These are phyloP conservation scores for Halcyon malimbica DNA, from an alignment of 2,113 vertebrate species.

Conservation along the genomic window DNA sequence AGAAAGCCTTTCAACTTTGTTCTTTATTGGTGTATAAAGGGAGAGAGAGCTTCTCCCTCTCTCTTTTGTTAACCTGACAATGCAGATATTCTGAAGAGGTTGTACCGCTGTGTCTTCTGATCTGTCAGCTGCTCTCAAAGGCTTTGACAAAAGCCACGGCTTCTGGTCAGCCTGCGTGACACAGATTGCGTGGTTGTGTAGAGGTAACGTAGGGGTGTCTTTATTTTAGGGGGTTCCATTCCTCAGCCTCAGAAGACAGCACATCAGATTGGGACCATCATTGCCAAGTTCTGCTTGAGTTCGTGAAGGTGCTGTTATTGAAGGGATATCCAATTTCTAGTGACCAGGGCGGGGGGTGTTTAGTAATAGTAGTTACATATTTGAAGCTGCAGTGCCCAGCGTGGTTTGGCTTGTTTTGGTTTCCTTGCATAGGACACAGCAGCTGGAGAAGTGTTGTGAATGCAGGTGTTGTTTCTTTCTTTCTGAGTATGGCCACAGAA, in stretches of 20 bases:
- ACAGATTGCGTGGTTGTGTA: not conserved
- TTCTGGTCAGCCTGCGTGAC: not conserved
- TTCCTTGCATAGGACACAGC: not conserved
- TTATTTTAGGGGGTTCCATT: not conserved
- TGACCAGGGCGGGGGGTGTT: not conserved
- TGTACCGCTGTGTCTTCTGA: not conserved
- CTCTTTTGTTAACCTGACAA: not conserved
- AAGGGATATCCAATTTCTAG: not conserved
- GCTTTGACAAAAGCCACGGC: not conserved
- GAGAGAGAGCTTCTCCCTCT: not conserved
- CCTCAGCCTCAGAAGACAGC: not conserved
- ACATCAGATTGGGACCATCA: not conserved
- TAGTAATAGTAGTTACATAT: not conserved
- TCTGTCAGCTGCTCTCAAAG: not conserved
- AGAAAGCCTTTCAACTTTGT: not conserved
- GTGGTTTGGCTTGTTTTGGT: not conserved
- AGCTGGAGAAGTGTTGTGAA: not conserved
- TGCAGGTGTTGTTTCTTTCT: not conserved
- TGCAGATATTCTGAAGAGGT: not conserved
- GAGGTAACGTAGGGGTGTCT: not conserved
- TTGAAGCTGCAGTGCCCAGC: not conserved
- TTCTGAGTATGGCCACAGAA: not conserved
- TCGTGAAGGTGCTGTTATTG: not conserved
- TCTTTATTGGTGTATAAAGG: not conserved
- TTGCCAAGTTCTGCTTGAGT: not conserved